These are phyloP conservation scores for Himalopsyche anomala DNA, from an alignment of 2,888 invertebrate genomes.

Conservation along the genomic window DNA sequence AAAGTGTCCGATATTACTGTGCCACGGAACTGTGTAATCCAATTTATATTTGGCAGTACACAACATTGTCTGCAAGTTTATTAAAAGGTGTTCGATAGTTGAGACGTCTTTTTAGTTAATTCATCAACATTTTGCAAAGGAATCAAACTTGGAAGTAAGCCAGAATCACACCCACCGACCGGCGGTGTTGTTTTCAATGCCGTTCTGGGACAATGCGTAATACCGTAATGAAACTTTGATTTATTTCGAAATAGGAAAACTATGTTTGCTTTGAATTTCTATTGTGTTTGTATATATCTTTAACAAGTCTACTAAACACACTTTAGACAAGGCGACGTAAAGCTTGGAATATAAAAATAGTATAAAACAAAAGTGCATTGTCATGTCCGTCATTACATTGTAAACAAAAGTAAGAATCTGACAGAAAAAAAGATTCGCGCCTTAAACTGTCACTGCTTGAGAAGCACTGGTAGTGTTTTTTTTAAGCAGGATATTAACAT, in stretches of 20 bases:
- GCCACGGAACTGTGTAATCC: neutral
- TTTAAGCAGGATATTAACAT: too few species aligned
- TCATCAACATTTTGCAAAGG: neutral
- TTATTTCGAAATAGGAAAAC: neutral
- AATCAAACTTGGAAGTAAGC: neutral
- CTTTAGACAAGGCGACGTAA: too few species aligned
- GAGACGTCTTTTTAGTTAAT: neutral
- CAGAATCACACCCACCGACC: neutral
- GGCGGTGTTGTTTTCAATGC: neutral
- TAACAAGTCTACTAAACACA: too few species aligned
- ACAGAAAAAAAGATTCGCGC: too few species aligned
- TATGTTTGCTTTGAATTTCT: too few species aligned
- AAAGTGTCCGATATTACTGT: neutral
- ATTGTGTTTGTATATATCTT: too few species aligned
- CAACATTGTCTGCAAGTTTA: neutral
- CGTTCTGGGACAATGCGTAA: neutral
- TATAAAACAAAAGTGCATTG: too few species aligned
- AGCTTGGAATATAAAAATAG: too few species aligned
- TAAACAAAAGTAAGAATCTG: too few species aligned
- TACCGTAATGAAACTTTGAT: slow-evolving; percentile 1
- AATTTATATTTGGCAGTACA: neutral
- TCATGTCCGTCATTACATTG: too few species aligned
- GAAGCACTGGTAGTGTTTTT: too few species aligned
- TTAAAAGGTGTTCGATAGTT: neutral
- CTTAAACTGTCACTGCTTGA: too few species aligned